Percentiles rank a stretch among this genome's conserved stretches.
phyloP scores from a whole-genome alignment of 2,113 vertebrate species.

The Alethe castanea region DNA sequence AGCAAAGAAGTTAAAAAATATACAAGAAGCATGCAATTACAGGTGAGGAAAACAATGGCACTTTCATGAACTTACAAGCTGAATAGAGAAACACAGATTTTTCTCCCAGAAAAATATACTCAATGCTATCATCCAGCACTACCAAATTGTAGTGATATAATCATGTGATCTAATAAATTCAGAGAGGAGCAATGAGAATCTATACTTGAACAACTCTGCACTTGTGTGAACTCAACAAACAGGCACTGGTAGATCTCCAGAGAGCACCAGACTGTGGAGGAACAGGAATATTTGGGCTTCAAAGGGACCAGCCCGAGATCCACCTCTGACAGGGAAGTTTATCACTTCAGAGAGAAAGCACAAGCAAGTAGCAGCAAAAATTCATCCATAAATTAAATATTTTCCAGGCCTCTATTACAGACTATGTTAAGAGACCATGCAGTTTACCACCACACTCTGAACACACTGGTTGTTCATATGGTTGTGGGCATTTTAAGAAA shows the following conservation, averaged over 20 bases:
- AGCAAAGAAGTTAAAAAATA: background rate
- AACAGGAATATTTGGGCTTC: background rate
- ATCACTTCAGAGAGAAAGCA: background rate
- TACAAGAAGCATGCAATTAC: background rate
- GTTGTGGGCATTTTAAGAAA: background rate
- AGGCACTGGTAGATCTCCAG: background rate
- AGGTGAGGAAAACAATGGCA: background rate
- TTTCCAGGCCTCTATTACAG: background rate
- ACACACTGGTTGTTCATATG: fast-evolving
- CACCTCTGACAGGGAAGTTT: background rate
- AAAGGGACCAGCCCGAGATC: background rate
- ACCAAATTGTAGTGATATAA: background rate
- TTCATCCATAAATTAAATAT: background rate
- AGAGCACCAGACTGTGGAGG: background rate
- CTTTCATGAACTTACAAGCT: background rate
- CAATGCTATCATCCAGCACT: background rate
- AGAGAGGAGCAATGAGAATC: background rate
- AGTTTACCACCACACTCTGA: background rate
- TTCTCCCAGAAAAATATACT: background rate
- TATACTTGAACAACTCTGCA: background rate
- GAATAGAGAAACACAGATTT: background rate
- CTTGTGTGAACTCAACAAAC: background rate
- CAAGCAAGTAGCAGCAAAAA: background rate
- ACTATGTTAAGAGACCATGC: background rate
- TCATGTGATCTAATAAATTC: background rate